A percentile compares a stretch with the other conserved stretches of the same genome.
These are phyloP conservation scores for Drosophila willistoni DNA, from an alignment of 1,140 invertebrate genomes.

Conservation along the genomic window DNA sequence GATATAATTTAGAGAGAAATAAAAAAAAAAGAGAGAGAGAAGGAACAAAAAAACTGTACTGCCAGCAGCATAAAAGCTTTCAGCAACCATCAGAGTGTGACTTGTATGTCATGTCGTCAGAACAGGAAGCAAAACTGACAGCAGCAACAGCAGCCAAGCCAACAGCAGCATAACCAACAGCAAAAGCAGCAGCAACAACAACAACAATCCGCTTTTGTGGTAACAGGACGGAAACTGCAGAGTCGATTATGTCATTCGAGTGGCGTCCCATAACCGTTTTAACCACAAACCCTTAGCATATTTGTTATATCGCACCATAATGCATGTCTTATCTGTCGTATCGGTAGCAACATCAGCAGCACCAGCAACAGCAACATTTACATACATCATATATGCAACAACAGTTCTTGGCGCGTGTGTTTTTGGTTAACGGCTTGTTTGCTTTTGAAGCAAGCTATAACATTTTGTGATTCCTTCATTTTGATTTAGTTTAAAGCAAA, in stretches of 20 bases:
- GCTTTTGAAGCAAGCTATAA: slow-evolving; percentile 38
- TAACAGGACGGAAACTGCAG: slow-evolving; percentile 61
- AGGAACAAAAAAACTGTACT: not conserved
- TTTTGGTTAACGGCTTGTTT: slow-evolving; percentile 22
- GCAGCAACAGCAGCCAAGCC: slow-evolving; percentile 29
- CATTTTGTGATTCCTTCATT: slow-evolving; percentile 11
- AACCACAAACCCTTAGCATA: slow-evolving; percentile 20
- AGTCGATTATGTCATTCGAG: slow-evolving; percentile 73
- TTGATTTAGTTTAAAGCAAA: not conserved
- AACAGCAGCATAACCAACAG: slow-evolving; percentile 20
- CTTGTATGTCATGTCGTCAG: slow-evolving; percentile 43
- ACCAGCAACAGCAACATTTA: slow-evolving; percentile 17
- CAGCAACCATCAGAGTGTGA: slow-evolving; percentile 40
- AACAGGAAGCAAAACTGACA: slow-evolving; percentile 47
- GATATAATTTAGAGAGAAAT: slow-evolving; percentile 18
- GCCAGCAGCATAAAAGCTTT: slow-evolving; percentile 20
- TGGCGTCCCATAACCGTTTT: slow-evolving; percentile 23
- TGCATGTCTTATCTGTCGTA: slow-evolving; percentile 75
- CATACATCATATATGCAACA: slow-evolving; percentile 36
- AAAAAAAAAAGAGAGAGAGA: not conserved
- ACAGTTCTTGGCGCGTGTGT: slow-evolving; percentile 26
- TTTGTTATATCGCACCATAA: slow-evolving; percentile 63
- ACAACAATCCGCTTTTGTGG: slow-evolving; percentile 28
- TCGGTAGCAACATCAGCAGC: slow-evolving; percentile 42
- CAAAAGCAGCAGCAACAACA: not conserved